A percentile compares a stretch with the other conserved stretches of the same genome.
These are phyloP conservation scores for Aplysina aerophoba DNA, from an alignment of 37 sponge, comb jelly and placozoan species.

Conservation along the genomic window DNA sequence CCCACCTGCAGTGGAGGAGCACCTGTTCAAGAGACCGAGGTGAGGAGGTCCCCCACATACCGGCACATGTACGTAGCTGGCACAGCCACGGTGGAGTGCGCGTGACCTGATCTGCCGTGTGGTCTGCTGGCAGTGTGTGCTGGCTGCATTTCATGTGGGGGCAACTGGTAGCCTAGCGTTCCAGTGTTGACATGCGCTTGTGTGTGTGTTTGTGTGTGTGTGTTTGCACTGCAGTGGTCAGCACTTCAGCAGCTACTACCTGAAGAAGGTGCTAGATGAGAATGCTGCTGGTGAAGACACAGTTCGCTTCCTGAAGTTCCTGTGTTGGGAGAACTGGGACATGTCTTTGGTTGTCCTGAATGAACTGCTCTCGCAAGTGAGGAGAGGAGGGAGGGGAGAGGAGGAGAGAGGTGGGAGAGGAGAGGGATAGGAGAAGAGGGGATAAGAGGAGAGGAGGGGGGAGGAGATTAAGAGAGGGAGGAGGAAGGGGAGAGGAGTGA, in stretches of 20 bases:
- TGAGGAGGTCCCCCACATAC: neutral
- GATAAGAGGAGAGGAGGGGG: no score
- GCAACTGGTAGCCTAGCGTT: no score
- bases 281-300: conserved; percentile 75
- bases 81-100: no score
- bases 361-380: conserved; percentile 72
- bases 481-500: no score
- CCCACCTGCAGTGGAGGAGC: conserved; percentile 65
- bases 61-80: no score
- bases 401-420: no score
- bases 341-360: conserved; percentile 75
- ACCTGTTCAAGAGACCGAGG: conserved; percentile 75
- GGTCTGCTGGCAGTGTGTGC: no score
- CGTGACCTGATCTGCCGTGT: no score
- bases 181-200: neutral
- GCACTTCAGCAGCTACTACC: conserved; percentile 61
- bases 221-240: neutral
- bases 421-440: no score
- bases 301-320: conserved; percentile 55
- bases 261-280: conserved; percentile 89
- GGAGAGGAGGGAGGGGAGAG: neutral
- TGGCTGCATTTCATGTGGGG: no score
- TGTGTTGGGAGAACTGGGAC: conserved; percentile 86
- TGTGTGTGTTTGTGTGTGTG: conserved; percentile 39
- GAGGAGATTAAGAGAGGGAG: no score